Evolutionary conservation across 2,888 invertebrate genomes (phyloP), one percentile per base, ranked within the genome.

Genomic region (Dolomedes plantarius): DNA sequence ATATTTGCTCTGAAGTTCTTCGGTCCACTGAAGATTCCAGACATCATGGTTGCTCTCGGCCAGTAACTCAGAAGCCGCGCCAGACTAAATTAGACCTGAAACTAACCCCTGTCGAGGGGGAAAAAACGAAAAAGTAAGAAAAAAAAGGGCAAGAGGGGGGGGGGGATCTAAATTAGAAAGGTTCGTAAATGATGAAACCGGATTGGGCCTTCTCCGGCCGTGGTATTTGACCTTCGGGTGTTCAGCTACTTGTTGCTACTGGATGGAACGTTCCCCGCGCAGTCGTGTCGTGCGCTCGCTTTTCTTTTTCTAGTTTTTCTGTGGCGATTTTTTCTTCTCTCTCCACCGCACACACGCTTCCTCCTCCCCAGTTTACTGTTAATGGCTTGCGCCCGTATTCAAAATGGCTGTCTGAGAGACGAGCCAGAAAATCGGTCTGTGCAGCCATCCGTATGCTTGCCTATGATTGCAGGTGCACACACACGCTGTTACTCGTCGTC

Each of bases 191-290:
- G 69, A 75, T 69, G 32, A 56, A 81, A 81, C 81, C 81, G 81
- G 81, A 74, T 81, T 62, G 79, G 41, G 62, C 75, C 62, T 81
- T 81, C 73, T 56, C 56, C 19, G 74, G 75, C 69, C 69, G 41
- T 69, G 81, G 81, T 75, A 81, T 81, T 81, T 64, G 81, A 81
- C 69, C 81, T 72, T 67, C 36, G 67, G 67, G 67, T 67, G 68
- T 69, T 23, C 32, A 6, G 81, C 81, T 81, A 81, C 81, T 81
- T 81, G 81, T 81, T 81, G 81, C 81, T 81, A 81, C 81, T 75
- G 81, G 73, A 69, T 75, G 81, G 73, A 69, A 67, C 64, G 1
- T 1, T 39, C 31, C 9, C 29, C 32, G 28, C 41, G 29, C 69
- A 6, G 41, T 56, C 56, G 56, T 56, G 56, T 23, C 23, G 23